phyloP scores from a whole-genome alignment of 2,113 vertebrate genomes.

The Lichenostomus cassidix region DNA sequence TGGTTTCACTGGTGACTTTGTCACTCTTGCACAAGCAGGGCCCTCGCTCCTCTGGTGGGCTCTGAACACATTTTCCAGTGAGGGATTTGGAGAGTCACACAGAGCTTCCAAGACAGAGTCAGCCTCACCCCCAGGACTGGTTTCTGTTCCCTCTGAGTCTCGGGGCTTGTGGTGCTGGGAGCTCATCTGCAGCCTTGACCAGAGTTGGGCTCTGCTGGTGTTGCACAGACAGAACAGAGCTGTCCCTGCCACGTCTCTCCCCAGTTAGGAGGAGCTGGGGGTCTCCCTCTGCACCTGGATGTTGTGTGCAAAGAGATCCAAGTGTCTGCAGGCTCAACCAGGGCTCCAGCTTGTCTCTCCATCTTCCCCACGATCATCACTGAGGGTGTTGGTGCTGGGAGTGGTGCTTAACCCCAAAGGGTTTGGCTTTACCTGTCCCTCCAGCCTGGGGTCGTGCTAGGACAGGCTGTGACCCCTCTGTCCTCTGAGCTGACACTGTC shows the following conservation, averaged over 20 bases:
- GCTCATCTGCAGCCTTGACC: neutral
- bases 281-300: neutral
- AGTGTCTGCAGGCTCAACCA: neutral
- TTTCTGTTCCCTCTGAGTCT: neutral
- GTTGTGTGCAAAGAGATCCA: neutral
- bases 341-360: neutral
- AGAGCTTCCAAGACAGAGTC: neutral
- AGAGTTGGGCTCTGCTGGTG: neutral
- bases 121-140: neutral
- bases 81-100: neutral
- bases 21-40: neutral
- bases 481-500: neutral
- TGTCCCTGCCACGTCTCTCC: neutral
- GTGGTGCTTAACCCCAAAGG: neutral
- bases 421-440: neutral
- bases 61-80: neutral
- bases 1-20: neutral
- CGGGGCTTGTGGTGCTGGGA: neutral
- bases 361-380: neutral
- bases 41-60: neutral
- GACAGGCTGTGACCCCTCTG: constrained; percentile 61
- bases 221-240: neutral
- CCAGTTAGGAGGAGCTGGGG: fast-evolving
- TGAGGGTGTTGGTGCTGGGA: neutral
- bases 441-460: neutral